A percentile compares a stretch with the other conserved stretches of the same genome.
Evolutionary conservation across 2,113 vertebrate genomes (phyloP).

Genomic region (Taurulus bubalis): DNA sequence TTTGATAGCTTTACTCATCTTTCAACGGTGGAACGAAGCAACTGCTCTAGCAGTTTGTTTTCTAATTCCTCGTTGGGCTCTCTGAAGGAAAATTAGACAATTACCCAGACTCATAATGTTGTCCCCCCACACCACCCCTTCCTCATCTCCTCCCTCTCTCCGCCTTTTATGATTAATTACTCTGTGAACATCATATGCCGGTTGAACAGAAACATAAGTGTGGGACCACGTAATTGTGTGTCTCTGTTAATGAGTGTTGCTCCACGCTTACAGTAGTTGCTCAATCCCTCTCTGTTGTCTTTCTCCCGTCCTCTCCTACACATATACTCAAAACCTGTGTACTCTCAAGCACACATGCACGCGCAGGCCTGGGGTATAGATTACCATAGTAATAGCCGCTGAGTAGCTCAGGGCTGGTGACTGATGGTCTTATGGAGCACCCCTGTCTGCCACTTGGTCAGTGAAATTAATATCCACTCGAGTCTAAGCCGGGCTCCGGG

Average conservation of each 20-base stretch:
- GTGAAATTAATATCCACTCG: slow-evolving; percentile 79
- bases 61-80: slow-evolving; percentile 75
- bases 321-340: slow-evolving; percentile 37
- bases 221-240: slow-evolving; percentile 75
- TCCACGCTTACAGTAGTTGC: slow-evolving; percentile 63
- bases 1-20: slow-evolving; percentile 43
- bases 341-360: slow-evolving; percentile 11
- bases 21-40: slow-evolving; percentile 25
- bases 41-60: slow-evolving; percentile 66
- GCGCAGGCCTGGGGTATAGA: slow-evolving; percentile 61
- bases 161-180: slow-evolving; percentile 84
- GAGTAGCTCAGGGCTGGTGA: slow-evolving; percentile 79
- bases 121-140: slow-evolving; percentile 47
- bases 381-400: slow-evolving; percentile 81
- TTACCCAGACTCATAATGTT: slow-evolving; percentile 82
- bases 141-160: slow-evolving; percentile 72
- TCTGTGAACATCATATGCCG: slow-evolving; percentile 81
- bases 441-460: slow-evolving; percentile 78
- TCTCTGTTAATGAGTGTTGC: slow-evolving; percentile 82
- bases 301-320: slow-evolving; percentile 28
- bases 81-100: slow-evolving; percentile 83
- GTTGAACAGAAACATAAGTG: slow-evolving; percentile 83
- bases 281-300: slow-evolving; percentile 62
- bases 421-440: slow-evolving; percentile 74
- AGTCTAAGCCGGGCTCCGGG: slow-evolving; percentile 48